phyloP scores from a whole-genome alignment of 2,113 vertebrate species.

The Oryzias woworae region DNA sequence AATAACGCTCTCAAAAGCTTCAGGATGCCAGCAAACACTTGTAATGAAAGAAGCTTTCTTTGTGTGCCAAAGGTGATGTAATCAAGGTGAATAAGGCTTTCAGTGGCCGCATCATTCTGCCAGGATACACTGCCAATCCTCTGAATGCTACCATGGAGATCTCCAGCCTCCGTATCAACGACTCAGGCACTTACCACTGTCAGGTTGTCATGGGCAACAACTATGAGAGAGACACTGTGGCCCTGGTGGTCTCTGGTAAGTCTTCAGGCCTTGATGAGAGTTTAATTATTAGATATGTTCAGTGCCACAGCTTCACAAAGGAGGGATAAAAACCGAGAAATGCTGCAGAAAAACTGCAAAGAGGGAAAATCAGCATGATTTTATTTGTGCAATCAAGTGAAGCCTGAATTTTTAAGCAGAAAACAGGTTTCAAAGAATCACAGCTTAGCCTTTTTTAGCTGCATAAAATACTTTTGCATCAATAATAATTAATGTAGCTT shows the following conservation, averaged over 20 bases:
- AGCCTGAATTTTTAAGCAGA: constrained; percentile 13
- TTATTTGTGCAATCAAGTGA: constrained; percentile 10
- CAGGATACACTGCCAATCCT: constrained; percentile 77
- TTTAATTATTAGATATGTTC: constrained; percentile 14
- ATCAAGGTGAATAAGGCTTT: constrained; percentile 88
- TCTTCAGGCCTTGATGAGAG: constrained; percentile 12
- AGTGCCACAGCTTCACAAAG: constrained; percentile 12
- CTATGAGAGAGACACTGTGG: constrained; percentile 88
- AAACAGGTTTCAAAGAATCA: constrained; percentile 16
- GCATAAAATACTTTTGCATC: background rate
- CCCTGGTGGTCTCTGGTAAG: constrained; percentile 91
- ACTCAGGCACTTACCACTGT: constrained; percentile 90
- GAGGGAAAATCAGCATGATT: background rate
- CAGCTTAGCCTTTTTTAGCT: background rate
- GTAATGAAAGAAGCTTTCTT: constrained; percentile 31
- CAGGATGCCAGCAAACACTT: constrained; percentile 5
- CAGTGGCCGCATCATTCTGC: constrained; percentile 83
- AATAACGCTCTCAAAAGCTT: constrained; percentile 7
- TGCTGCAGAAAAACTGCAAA: background rate
- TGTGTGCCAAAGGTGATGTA: constrained; percentile 85
- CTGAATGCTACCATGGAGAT: constrained; percentile 87
- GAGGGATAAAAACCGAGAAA: constrained; percentile 22
- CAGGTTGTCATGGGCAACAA: constrained; percentile 86
- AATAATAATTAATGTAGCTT: constrained; percentile 18
- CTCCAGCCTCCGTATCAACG: constrained; percentile 82